These are phyloP conservation scores for Tenthredo scrophulariae DNA, from an alignment of 2,888 invertebrate species.

Conservation along the genomic window DNA sequence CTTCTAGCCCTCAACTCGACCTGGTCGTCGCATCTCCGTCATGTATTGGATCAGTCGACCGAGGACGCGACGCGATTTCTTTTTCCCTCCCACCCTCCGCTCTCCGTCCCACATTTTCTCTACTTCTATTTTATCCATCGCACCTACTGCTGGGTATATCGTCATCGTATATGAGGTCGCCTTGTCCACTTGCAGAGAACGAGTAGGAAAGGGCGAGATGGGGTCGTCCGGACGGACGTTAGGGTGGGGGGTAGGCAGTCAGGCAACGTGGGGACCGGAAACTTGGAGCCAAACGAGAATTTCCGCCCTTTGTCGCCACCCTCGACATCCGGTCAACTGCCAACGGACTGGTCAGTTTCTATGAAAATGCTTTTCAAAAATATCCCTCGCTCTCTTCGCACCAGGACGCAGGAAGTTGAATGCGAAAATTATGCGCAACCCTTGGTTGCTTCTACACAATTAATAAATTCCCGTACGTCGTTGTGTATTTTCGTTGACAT, in stretches of 20 bases:
- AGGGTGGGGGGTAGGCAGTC: not conserved
- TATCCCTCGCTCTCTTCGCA: not conserved
- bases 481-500: not conserved
- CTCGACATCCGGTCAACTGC: constrained; percentile 36
- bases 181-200: not conserved
- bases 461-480: not conserved
- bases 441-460: not conserved
- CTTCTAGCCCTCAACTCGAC: constrained; percentile 12
- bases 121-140: not conserved
- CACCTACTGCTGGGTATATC: not conserved
- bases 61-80: not conserved
- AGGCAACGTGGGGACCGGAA: constrained; percentile 25
- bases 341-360: constrained; percentile 20
- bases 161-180: not conserved
- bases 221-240: constrained; percentile 17
- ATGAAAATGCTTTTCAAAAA: constrained; percentile 5
- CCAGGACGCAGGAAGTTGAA: not conserved
- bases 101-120: not conserved
- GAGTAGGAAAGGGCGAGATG: not conserved
- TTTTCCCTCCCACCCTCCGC: not conserved
- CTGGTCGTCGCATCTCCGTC: not conserved
- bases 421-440: constrained; percentile 2
- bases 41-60: constrained; percentile 44
- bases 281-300: constrained; percentile 51
- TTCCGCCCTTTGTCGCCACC: constrained; percentile 52